Conservation (phyloP, 2,888 invertebrate genomes). For the Ganaspis brasiliensis region DNA sequence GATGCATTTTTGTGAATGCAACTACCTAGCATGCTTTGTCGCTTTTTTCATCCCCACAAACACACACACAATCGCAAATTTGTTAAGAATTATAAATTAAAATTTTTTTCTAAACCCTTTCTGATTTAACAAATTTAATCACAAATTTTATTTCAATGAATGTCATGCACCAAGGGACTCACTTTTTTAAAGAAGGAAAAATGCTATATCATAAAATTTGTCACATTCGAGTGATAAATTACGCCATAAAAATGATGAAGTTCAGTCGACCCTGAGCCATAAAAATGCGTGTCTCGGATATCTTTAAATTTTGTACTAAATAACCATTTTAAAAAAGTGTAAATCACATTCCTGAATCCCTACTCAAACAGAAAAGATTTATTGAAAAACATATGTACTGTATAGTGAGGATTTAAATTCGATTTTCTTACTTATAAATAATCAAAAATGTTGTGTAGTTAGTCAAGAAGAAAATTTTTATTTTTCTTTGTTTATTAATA, state of each 20-base stretch:
- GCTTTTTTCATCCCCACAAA: not conserved
- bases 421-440: too few relatives aligned
- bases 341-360: not conserved
- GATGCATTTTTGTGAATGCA: slow-evolving; percentile 12
- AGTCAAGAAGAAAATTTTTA: too few relatives aligned
- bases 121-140: not conserved
- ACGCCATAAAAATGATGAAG: slow-evolving; percentile 38
- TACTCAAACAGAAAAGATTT: not conserved
- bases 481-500: too few relatives aligned
- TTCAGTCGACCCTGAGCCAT: slow-evolving; percentile 19
- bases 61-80: not conserved
- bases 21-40: not conserved
- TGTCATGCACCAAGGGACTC: not conserved
- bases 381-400: not conserved
- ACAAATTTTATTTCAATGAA: not conserved
- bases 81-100: not conserved
- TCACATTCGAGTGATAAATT: slow-evolving; percentile 39
- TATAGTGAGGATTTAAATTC: not conserved
- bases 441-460: too few relatives aligned
- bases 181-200: slow-evolving; percentile 12
- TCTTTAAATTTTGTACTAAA: slow-evolving; percentile 16
- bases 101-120: too few relatives aligned
- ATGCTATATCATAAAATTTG: slow-evolving; percentile 34
- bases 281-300: slow-evolving; percentile 14
- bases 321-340: slow-evolving; percentile 1